Percentiles rank a stretch among this genome's conserved stretches.
phyloP scores from a whole-genome alignment of 2,113 vertebrate species.

The Tachysurus fulvidraco region DNA sequence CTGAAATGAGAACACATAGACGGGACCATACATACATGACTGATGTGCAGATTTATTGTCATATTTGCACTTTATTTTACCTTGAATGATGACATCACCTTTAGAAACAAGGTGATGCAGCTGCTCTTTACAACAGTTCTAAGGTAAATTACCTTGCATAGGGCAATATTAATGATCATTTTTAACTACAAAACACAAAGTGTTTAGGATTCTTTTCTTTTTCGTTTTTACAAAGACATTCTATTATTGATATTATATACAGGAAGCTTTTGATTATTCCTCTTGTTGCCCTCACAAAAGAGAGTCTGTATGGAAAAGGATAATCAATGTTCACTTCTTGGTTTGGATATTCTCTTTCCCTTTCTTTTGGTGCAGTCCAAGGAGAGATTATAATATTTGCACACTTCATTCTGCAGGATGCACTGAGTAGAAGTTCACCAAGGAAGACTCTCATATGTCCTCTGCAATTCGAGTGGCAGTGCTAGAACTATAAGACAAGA shows the following conservation, averaged over 20 bases:
- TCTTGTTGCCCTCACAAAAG: conserved; percentile 18
- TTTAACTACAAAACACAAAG: conserved; percentile 56
- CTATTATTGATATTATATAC: conserved; percentile 46
- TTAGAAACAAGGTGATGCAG: conserved; percentile 43
- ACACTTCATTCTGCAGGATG: conserved; percentile 25
- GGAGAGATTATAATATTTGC: conserved; percentile 42
- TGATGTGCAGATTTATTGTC: conserved; percentile 55
- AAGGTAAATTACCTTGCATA: conserved; percentile 54
- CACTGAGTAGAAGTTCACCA: conserved; percentile 15
- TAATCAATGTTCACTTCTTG: conserved; percentile 27
- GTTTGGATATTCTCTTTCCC: conserved; percentile 18
- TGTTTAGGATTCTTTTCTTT: conserved; percentile 13
- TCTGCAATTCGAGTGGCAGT: neutral
- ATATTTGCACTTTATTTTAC: conserved; percentile 57
- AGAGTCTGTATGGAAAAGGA: conserved; percentile 17
- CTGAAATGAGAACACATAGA: neutral
- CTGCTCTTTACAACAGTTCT: conserved; percentile 45
- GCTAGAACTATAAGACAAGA: neutral
- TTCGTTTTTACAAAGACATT: conserved; percentile 56
- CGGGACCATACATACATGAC: conserved; percentile 18
- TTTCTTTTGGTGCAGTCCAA: conserved; percentile 21
- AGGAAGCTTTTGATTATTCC: conserved; percentile 40
- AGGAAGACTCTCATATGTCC: neutral
- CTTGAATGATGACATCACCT: conserved; percentile 44
- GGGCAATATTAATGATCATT: conserved; percentile 45